These are phyloP conservation scores for Anorthoa munda DNA, from an alignment of 2,888 invertebrate species.

Conservation along the genomic window DNA sequence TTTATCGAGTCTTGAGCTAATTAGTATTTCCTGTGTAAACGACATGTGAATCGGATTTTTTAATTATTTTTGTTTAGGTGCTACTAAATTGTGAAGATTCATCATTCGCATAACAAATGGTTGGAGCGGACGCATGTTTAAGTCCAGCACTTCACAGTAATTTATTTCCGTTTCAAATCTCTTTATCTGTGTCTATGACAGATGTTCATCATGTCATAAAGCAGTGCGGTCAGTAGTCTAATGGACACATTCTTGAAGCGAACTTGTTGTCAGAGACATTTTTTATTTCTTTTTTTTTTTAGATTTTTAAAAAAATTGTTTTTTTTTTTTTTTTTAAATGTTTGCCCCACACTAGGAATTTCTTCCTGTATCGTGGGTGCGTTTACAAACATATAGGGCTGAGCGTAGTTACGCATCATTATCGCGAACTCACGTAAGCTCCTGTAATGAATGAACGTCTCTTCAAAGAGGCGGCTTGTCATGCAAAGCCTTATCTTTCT, in stretches of 20 bases:
- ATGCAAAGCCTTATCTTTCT: conserved; percentile 43
- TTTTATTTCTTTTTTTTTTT: too few relatives aligned
- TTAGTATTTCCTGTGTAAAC: conserved; percentile 47
- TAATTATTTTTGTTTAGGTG: conserved; percentile 22
- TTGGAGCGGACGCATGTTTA: conserved; percentile 15
- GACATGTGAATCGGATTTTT: conserved; percentile 21
- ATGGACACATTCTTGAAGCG: conserved; percentile 37
- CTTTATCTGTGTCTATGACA: conserved; percentile 49
- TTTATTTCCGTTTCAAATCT: conserved; percentile 49
- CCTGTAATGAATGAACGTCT: conserved; percentile 42
- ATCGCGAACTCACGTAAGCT: conserved; percentile 48
- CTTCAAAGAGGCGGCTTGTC: conserved; percentile 46
- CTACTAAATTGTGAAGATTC: conserved; percentile 13
- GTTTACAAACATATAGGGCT: conserved; percentile 39
- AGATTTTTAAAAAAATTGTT: too few relatives aligned
- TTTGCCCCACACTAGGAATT: too few relatives aligned
- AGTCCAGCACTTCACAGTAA: conserved; percentile 38
- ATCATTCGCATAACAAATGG: conserved; percentile 35
- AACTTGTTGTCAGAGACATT: conserved; percentile 25
- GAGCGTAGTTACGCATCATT: conserved; percentile 44
- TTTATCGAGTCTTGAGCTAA: conserved; percentile 49
- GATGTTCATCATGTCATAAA: conserved; percentile 45
- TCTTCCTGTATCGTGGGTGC: too few relatives aligned
- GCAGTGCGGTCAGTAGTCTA: conserved; percentile 47
- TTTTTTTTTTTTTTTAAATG: too few relatives aligned